Percentiles rank a stretch among this genome's conserved stretches.
These are phyloP conservation scores for Megaceryle maxima DNA, from an alignment of 2,113 vertebrate genomes.

Conservation along the genomic window DNA sequence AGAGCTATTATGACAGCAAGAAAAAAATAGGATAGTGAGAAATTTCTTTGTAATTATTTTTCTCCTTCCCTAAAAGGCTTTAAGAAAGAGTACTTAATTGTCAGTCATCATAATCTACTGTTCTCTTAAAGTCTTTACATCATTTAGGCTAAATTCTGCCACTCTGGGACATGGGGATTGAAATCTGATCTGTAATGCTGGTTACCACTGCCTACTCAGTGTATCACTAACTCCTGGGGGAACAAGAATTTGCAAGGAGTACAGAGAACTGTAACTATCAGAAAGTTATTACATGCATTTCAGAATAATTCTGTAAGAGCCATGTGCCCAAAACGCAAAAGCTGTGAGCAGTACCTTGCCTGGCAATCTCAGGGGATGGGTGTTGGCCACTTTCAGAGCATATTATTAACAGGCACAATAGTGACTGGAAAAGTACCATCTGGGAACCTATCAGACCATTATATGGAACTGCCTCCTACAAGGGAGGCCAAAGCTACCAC, in stretches of 20 bases:
- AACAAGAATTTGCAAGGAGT: background rate
- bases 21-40: constrained; percentile 55
- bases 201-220: constrained; percentile 28
- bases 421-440: background rate
- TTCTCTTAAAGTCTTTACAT: constrained; percentile 36
- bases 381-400: background rate
- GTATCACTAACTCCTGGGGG: constrained; percentile 11
- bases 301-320: background rate
- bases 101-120: constrained; percentile 23
- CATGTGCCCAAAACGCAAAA: background rate
- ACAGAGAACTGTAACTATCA: background rate
- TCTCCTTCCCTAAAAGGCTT: background rate
- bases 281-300: background rate
- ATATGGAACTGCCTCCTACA: background rate
- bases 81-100: constrained; percentile 55
- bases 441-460: background rate
- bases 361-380: background rate
- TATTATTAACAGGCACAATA: background rate
- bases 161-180: constrained; percentile 40
- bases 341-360: background rate
- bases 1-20: constrained; percentile 57
- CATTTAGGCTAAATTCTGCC: constrained; percentile 35
- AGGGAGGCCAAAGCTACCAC: background rate
- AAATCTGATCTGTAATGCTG: background rate
- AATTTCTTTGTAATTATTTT: background rate